A percentile compares a stretch with the other conserved stretches of the same genome.
Evolutionary conservation across 2,113 vertebrate species (phyloP).

Genomic region (Astatotilapia flaviijosephi): DNA sequence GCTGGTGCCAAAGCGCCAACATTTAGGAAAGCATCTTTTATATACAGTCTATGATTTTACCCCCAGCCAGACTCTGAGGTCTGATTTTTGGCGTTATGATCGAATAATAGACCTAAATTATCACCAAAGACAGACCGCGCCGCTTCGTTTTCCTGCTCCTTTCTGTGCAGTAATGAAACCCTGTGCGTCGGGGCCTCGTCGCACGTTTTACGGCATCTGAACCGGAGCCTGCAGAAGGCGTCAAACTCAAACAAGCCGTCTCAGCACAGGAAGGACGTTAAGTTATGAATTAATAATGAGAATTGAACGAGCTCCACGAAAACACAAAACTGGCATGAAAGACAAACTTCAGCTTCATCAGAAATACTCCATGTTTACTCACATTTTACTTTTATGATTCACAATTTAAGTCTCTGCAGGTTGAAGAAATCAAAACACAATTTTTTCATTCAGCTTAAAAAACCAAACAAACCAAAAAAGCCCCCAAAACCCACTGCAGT

Average conservation of each 20-base stretch:
- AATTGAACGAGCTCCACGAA: not conserved
- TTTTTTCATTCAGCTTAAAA: not conserved
- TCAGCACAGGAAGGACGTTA: not conserved
- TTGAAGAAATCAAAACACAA: not conserved
- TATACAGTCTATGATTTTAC: not conserved
- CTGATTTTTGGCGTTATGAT: not conserved
- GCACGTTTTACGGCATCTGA: accelerated
- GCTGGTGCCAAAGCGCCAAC: not conserved
- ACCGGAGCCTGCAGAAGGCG: not conserved
- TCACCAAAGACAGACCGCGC: not conserved
- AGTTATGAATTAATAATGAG: not conserved
- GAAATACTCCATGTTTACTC: not conserved
- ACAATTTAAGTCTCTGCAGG: not conserved
- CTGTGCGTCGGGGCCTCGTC: accelerated
- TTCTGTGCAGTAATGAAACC: not conserved
- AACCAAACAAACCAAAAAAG: not conserved
- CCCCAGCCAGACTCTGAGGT: not conserved
- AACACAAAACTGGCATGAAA: not conserved
- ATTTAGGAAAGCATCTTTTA: not conserved
- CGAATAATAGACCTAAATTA: accelerated
- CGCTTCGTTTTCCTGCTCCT: not conserved
- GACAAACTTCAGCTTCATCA: not conserved
- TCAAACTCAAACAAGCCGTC: not conserved
- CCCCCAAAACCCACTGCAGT: not conserved
- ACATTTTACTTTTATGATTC: not conserved